Evolutionary conservation across 2,888 invertebrate species (phyloP).

Genomic region (Cataglyphis cursor): DNA sequence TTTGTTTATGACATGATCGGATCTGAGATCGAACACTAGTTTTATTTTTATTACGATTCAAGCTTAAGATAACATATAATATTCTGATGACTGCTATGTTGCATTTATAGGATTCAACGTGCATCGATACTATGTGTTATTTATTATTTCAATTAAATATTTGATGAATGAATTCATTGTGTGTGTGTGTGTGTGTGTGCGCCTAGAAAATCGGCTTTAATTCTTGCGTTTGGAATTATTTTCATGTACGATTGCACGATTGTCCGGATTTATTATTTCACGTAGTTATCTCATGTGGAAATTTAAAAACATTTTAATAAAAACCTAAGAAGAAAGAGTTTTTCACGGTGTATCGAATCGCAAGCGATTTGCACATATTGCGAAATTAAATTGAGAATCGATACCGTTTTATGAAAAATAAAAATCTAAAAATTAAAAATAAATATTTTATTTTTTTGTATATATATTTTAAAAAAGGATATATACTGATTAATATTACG

Average conservation of each 20-base stretch:
- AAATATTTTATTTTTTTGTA: neutral
- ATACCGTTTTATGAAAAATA: constrained; percentile 8
- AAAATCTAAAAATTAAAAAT: constrained; percentile 1
- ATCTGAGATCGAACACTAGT: neutral
- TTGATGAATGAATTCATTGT: neutral
- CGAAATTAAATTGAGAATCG: neutral
- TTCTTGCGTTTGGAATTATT: constrained; percentile 8
- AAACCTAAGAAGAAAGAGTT: neutral
- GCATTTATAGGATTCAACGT: neutral
- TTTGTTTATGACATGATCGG: neutral
- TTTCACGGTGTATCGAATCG: neutral
- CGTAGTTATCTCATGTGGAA: neutral
- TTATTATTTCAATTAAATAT: constrained; percentile 30
- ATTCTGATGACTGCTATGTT: neutral
- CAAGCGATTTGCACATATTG: constrained; percentile 4
- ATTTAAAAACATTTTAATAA: constrained; percentile 28
- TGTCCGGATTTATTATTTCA: constrained; percentile 7
- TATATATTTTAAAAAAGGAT: neutral
- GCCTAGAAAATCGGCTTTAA: constrained; percentile 12
- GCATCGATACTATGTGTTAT: neutral
- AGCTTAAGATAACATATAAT: neutral
- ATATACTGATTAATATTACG: neutral
- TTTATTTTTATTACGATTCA: neutral
- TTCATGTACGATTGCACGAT: too few relatives aligned
- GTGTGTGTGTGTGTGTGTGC: too few relatives aligned